A percentile compares a stretch with the other conserved stretches of the same genome.
These are phyloP conservation scores for Hydrochoerus hydrochaeris DNA, from an alignment of 2,113 vertebrate genomes.

Conservation along the genomic window DNA sequence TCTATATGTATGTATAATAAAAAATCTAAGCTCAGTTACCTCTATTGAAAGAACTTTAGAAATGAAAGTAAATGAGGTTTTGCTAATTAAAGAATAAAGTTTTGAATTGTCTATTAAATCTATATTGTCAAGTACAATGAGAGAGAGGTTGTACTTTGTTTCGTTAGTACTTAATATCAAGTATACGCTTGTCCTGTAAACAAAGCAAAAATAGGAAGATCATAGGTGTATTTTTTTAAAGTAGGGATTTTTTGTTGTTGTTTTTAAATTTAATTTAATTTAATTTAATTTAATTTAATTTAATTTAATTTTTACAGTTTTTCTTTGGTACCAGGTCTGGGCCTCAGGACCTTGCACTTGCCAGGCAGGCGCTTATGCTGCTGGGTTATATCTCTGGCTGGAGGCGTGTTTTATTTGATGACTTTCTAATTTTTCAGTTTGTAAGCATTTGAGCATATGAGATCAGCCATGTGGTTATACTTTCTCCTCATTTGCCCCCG, in stretches of 20 bases:
- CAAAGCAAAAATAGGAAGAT: background rate
- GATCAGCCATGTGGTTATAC: background rate
- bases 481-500: background rate
- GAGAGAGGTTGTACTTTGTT: background rate
- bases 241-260: too few species aligned
- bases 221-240: background rate
- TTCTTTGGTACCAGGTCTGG: too few species aligned
- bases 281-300: too few species aligned
- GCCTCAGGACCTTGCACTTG: too few species aligned
- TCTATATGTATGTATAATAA: background rate
- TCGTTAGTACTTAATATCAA: conserved; percentile 45
- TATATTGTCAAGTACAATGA: background rate
- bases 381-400: too few species aligned
- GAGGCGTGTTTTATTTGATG: background rate
- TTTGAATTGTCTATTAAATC: conserved; percentile 37
- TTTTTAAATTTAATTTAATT: too few species aligned
- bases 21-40: background rate
- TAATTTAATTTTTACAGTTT: too few species aligned
- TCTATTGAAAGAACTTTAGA: background rate
- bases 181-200: background rate
- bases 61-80: conserved; percentile 50
- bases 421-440: background rate
- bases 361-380: too few species aligned
- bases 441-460: background rate
- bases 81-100: conserved; percentile 24